These are phyloP conservation scores for Anthopleura xanthogrammica DNA, from an alignment of 92 coral and sea anemone species.

Conservation along the genomic window DNA sequence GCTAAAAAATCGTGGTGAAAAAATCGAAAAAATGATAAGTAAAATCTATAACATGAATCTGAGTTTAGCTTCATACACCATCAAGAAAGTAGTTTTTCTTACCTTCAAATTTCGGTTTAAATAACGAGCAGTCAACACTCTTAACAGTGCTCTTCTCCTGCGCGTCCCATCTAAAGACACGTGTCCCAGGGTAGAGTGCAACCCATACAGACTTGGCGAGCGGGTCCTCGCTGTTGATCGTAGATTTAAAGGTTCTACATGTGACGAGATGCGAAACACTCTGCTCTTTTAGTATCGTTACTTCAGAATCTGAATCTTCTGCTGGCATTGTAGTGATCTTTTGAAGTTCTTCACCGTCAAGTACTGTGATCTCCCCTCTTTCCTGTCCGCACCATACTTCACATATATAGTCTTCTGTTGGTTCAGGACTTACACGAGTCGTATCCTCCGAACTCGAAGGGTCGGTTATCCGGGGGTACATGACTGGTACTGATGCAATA, in stretches of 20 bases:
- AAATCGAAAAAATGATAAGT: background rate
- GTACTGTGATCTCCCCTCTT: conserved; percentile 80
- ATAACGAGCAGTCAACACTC: conserved; percentile 91
- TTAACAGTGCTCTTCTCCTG: conserved; percentile 79
- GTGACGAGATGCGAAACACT: conserved; percentile 92
- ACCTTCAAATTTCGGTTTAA: conserved; percentile 90
- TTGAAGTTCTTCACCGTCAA: conserved; percentile 82
- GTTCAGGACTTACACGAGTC: conserved; percentile 28
- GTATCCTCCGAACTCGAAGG: conserved; percentile 26
- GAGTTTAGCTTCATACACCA: no score
- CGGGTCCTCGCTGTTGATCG: conserved; percentile 36
- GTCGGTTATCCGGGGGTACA: conserved; percentile 43
- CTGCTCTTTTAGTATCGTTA: conserved; percentile 67
- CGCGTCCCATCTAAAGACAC: conserved; percentile 98
- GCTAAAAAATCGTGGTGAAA: conserved; percentile 7
- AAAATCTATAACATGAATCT: no score
- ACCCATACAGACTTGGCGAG: conserved; percentile 90
- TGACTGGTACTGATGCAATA: conserved; percentile 82
- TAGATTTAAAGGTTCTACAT: conserved; percentile 73
- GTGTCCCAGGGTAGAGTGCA: conserved; percentile 93
- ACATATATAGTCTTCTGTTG: conserved; percentile 39
- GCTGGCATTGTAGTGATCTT: conserved; percentile 77
- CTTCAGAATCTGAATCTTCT: conserved; percentile 85
- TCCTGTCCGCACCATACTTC: conserved; percentile 96
- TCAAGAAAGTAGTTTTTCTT: background rate